A percentile compares a stretch with the other conserved stretches of the same genome.
Conservation (phyloP, 1,140 invertebrate species). For the Dinothrombium tinctorium region DNA sequence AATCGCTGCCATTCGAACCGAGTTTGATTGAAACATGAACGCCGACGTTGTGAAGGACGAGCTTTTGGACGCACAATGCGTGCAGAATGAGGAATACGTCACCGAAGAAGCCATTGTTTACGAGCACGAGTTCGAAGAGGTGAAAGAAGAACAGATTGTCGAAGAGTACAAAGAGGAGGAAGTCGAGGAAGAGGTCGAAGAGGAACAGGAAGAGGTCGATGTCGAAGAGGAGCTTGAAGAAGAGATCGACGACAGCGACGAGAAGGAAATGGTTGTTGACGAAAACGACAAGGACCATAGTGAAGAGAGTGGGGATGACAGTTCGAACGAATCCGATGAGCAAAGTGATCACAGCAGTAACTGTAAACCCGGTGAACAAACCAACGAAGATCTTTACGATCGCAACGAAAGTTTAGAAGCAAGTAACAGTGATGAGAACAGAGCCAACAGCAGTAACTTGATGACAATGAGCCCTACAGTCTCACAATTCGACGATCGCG, state of each 20-base stretch:
- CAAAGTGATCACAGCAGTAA: background rate
- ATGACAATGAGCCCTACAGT: no score
- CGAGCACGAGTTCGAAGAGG: background rate
- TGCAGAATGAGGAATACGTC: background rate
- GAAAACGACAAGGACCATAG: background rate
- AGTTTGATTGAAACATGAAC: no score
- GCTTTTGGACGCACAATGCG: no score
- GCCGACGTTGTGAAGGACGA: no score
- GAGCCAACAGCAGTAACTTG: no score
- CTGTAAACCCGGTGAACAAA: background rate
- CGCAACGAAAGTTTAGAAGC: no score
- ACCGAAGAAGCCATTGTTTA: background rate
- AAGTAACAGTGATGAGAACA: no score
- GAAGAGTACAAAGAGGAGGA: background rate
- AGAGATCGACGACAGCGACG: background rate
- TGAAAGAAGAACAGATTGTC: background rate
- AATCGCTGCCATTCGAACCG: no score
- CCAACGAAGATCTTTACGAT: no score
- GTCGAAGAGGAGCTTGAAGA: background rate
- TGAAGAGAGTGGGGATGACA: background rate
- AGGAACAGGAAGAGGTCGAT: conserved; percentile 1
- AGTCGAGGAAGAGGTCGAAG: background rate
- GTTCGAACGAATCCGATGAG: background rate
- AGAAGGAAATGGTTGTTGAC: background rate
- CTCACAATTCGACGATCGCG: no score